Base-by-base conservation (phyloP, 1,140 invertebrate species). In the Drosophila neocordata region DNA sequence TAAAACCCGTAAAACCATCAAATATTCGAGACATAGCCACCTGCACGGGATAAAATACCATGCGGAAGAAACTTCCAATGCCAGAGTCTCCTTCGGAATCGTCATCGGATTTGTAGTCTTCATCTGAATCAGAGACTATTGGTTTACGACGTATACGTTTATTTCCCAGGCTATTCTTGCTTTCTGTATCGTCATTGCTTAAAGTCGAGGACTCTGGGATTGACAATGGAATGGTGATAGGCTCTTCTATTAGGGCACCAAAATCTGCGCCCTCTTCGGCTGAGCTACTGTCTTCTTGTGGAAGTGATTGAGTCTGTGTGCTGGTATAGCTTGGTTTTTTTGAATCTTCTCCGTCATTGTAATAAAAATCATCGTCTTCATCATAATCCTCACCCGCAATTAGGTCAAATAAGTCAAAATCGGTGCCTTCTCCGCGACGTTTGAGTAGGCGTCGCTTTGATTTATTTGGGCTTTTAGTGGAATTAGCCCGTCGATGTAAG, bases 31-130 rank as follows among this genome's bases (percentile, higher is more conserved):
- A 55, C 80, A 91, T 88, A 18, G 87, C 84, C 71, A 87, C 31
- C 34, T 91, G 88, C 2, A 91, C 75, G 15, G 90, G 90, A 65
- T 90, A 91, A 63, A 91, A 91, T 0, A 91, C 69, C 83, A 91
- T 89, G 52, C 89, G 88, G 62, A 91, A 81, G 62, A 91, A 90
- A 31, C 82, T 68, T 34, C 75, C 77, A 0, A 90, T 73, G 9
- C 82, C 60, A 13, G 52, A 24, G 9, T 56, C 58, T 2, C 57
- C 58, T 8, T 62, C 69, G 0, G 72, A 53, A 13, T 81, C 65
- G 11, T 69, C 65, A 8, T 83, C 80, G 2, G n/a, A 38, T 2
- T 85, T 59, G 6, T 83, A 72, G 6, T 82, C 61, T 20, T 80
- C 76, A 7, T 83, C 75, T 4, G 80, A 68, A 18, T 22, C 60